phyloP scores from a whole-genome alignment of 2,888 invertebrate genomes.

The Lingula anatina region DNA sequence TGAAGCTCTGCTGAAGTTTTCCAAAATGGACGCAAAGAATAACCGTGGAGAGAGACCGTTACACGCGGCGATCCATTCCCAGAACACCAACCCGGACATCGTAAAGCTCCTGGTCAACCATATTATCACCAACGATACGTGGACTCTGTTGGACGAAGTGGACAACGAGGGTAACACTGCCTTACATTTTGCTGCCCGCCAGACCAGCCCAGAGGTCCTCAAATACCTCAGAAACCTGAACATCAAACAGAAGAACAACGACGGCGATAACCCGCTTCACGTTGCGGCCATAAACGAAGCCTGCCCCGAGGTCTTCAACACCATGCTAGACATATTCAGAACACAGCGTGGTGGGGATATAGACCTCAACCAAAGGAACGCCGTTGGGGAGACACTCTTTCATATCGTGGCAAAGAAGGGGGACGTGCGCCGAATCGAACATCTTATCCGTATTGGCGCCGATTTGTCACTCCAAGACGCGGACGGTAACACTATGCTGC shows the following conservation, averaged over 20 bases:
- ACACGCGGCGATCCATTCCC: conserved; percentile 30
- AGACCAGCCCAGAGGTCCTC: conserved; percentile 30
- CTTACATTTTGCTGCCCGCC: conserved; percentile 40
- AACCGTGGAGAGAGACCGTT: conserved; percentile 35
- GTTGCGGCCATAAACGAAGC: conserved; percentile 38
- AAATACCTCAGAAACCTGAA: conserved; percentile 26
- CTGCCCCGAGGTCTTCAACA: conserved; percentile 19
- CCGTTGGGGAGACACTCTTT: conserved; percentile 28
- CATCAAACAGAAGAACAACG: conserved; percentile 28
- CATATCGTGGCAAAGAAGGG: conserved; percentile 33
- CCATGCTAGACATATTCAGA: conserved; percentile 37
- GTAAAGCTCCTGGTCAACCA: conserved; percentile 32
- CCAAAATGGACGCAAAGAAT: conserved; percentile 37
- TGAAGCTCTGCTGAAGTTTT: conserved; percentile 20
- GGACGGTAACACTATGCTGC: conserved; percentile 41
- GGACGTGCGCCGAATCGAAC: conserved; percentile 21
- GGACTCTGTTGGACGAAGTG: conserved; percentile 40
- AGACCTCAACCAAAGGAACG: conserved; percentile 30
- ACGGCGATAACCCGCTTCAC: conserved; percentile 46
- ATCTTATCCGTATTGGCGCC: conserved; percentile 41
- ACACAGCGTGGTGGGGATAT: conserved; percentile 28
- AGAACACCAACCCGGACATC: conserved; percentile 25
- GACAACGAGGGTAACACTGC: conserved; percentile 41
- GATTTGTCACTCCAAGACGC: conserved; percentile 37
- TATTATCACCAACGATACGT: conserved; percentile 41